Percentiles rank a stretch among this genome's conserved stretches.
These are phyloP conservation scores for Itoplectis maculator DNA, from an alignment of 2,888 invertebrate species.

Conservation along the genomic window DNA sequence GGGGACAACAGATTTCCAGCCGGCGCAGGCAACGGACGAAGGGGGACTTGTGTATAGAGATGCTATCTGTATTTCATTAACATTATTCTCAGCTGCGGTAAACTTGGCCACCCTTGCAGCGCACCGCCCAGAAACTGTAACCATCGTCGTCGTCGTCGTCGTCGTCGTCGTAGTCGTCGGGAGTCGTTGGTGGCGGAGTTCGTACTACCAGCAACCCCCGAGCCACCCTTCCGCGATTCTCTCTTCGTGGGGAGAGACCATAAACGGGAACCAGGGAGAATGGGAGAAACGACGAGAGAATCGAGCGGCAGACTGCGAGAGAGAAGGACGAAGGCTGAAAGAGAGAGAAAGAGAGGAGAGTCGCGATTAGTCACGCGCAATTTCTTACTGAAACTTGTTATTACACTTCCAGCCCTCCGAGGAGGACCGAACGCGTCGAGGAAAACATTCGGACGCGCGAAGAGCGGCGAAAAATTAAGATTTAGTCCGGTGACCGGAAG, in stretches of 20 bases:
- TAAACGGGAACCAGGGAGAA: conserved; percentile 25
- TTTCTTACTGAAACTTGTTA: conserved; percentile 36
- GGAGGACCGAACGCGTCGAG: not conserved
- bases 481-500: not conserved
- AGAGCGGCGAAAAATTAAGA: not conserved
- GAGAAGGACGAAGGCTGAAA: conserved; percentile 16
- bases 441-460: not conserved
- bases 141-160: conserved; percentile 54
- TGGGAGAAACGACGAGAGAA: conserved; percentile 32
- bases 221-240: conserved; percentile 63
- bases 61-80: conserved; percentile 84
- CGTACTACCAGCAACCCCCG: conserved; percentile 35
- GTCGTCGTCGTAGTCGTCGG: conserved; percentile 24
- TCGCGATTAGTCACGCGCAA: conserved; percentile 39
- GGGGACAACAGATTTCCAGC: conserved; percentile 79
- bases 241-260: conserved; percentile 48
- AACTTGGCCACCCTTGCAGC: conserved; percentile 74
- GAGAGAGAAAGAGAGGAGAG: conserved; percentile 9
- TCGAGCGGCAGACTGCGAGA: not conserved
- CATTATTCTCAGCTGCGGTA: conserved; percentile 83
- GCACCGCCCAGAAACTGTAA: conserved; percentile 62
- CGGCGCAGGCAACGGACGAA: conserved; percentile 48
- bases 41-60: conserved; percentile 80
- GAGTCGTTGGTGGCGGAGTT: conserved; percentile 13
- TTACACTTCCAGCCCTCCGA: not conserved